Evolutionary conservation across 2,888 invertebrate genomes (phyloP).

Genomic region (Tetropium fuscum): DNA sequence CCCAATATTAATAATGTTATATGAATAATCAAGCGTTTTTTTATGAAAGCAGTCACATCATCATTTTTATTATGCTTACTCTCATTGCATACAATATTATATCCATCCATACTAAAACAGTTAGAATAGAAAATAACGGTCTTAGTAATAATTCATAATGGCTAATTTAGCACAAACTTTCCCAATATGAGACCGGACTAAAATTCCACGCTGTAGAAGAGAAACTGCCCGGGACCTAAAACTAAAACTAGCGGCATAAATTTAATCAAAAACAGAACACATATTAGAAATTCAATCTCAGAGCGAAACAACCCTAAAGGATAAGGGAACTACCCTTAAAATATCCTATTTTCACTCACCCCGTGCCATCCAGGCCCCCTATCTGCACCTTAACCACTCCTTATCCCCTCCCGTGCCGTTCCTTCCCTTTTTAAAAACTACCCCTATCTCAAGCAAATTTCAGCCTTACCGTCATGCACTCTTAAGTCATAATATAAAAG

Average conservation of each 20-base stretch:
- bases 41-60: no score
- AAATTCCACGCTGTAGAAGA: conserved; percentile 50
- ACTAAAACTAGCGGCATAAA: conserved; percentile 62
- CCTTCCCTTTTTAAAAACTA: conserved; percentile 55
- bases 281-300: conserved; percentile 67
- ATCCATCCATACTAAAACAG: no score
- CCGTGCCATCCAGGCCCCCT: conserved; percentile 36
- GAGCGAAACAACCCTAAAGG: conserved; percentile 64
- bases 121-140: conserved; percentile 40
- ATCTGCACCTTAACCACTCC: conserved; percentile 55
- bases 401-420: conserved; percentile 49
- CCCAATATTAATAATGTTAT: no score
- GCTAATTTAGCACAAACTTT: conserved; percentile 57
- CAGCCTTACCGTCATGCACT: conserved; percentile 58
- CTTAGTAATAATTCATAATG: conserved; percentile 51
- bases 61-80: no score
- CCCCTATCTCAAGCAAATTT: conserved; percentile 62
- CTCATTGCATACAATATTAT: no score
- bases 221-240: conserved; percentile 46
- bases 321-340: conserved; percentile 61
- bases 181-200: conserved; percentile 53
- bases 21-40: no score
- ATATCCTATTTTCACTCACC: conserved; percentile 57
- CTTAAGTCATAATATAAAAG: conserved; percentile 59
- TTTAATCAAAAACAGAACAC: conserved; percentile 67